Conservation (phyloP, 2,888 invertebrate genomes). For the Cantharis lateralis region DNA sequence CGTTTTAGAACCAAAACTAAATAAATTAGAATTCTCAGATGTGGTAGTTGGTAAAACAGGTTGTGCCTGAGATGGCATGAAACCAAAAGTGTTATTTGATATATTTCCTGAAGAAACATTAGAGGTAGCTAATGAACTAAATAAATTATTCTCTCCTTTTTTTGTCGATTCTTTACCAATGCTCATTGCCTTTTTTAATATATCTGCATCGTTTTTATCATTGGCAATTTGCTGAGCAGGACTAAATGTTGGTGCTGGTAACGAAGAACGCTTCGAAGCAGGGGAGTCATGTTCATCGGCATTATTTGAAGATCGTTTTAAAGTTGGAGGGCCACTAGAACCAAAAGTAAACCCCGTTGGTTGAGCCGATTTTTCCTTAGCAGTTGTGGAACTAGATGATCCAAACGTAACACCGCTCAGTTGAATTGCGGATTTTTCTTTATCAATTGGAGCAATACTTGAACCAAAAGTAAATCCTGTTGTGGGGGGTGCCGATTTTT, state of each 20-base stretch:
- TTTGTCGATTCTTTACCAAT: background rate
- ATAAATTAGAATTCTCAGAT: slow-evolving; percentile 3
- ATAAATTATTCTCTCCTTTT: background rate
- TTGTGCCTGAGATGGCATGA: slow-evolving; percentile 11
- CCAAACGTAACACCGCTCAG: background rate
- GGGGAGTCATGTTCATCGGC: background rate
- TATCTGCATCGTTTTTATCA: background rate
- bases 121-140: background rate
- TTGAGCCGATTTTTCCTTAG: background rate
- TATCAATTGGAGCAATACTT: background rate
- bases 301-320: background rate
- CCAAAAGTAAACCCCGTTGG: slow-evolving; percentile 3
- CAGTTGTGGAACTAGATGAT: background rate
- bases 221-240: background rate
- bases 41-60: slow-evolving; percentile 17
- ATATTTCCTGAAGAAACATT: background rate
- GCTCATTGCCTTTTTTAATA: background rate
- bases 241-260: background rate
- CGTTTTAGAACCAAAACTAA: slow-evolving; percentile 16
- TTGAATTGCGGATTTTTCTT: background rate
- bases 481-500: background rate
- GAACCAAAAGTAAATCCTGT: background rate
- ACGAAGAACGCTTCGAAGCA: background rate
- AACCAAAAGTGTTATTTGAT: slow-evolving; percentile 6
- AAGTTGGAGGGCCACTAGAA: background rate